phyloP scores from a whole-genome alignment of 2,888 invertebrate genomes.

The Eupithecia dodoneata region DNA sequence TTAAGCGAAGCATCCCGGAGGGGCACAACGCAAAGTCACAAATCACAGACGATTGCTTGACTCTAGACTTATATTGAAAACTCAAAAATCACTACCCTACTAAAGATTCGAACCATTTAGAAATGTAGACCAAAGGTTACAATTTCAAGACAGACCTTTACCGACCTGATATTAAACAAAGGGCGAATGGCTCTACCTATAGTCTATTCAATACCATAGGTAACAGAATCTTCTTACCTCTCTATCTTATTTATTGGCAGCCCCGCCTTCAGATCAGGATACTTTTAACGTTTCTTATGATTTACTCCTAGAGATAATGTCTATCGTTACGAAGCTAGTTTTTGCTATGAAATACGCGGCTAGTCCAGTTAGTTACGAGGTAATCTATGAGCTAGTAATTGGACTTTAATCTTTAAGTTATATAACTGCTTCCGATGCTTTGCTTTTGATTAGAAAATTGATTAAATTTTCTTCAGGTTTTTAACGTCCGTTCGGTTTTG shows the following conservation, averaged over 20 bases:
- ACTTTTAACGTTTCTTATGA: conserved; percentile 68
- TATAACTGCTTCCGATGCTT: conserved; percentile 36
- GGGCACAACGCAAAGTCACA: no score
- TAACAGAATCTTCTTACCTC: conserved; percentile 50
- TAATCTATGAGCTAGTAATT: conserved; percentile 39
- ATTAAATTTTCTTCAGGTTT: conserved; percentile 25
- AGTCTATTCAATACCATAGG: conserved; percentile 26
- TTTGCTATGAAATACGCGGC: conserved; percentile 68
- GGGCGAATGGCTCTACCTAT: conserved; percentile 21
- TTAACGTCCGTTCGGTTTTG: conserved; percentile 4
- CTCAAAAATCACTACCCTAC: background rate
- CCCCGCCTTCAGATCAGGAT: conserved; percentile 58
- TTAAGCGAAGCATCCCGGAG: no score
- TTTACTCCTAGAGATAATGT: conserved; percentile 60
- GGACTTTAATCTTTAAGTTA: conserved; percentile 39
- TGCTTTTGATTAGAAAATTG: conserved; percentile 28
- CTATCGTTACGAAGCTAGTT: conserved; percentile 65
- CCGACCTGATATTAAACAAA: conserved; percentile 30
- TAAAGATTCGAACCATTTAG: background rate
- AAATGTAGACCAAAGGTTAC: conserved; percentile 10
- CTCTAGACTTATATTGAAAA: background rate
- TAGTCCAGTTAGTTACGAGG: conserved; percentile 36
- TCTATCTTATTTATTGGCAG: conserved; percentile 64
- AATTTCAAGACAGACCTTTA: conserved; percentile 32
- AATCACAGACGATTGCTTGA: background rate